These are phyloP conservation scores for Microcaecilia unicolor DNA, from an alignment of 2,797 vertebrate species.

Conservation along the genomic window DNA sequence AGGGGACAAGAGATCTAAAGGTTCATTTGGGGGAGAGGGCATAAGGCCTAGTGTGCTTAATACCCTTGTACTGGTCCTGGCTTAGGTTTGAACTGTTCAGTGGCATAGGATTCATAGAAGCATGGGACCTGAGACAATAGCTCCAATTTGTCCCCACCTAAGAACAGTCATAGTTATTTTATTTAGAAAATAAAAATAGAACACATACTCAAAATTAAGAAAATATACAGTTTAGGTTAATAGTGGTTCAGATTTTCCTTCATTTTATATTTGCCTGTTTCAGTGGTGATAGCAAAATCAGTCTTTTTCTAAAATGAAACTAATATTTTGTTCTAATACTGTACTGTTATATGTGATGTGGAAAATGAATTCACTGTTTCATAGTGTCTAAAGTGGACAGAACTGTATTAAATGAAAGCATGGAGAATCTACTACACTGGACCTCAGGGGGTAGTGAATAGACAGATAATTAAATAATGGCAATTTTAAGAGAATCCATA, in stretches of 20 bases:
- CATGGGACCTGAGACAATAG: no score
- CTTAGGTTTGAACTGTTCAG: no score
- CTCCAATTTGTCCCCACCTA: no score
- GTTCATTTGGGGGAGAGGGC: no score
- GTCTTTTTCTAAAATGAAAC: conserved; percentile 15
- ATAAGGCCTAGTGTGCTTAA: no score
- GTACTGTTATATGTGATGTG: conserved; percentile 17
- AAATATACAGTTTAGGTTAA: no score
- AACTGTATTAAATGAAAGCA: conserved; percentile 22
- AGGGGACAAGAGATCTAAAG: no score
- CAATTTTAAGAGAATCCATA: conserved; percentile 23
- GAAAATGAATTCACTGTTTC: conserved; percentile 36
- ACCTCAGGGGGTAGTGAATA: conserved; percentile 25
- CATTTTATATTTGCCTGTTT: conserved; percentile 3
- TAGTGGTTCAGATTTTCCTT: not conserved
- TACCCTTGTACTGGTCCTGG: no score
- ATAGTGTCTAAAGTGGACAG: conserved; percentile 25
- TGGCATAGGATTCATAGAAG: no score
- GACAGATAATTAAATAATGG: conserved; percentile 30
- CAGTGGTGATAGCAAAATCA: conserved; percentile 16
- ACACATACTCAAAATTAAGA: not conserved
- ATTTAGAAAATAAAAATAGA: not conserved
- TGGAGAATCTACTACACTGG: conserved; percentile 16
- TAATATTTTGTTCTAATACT: conserved; percentile 24
- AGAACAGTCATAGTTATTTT: conserved; percentile 3